A percentile compares a stretch with the other conserved stretches of the same genome.
phyloP scores from a whole-genome alignment of 2,113 vertebrate species.

The Prolemur simus region DNA sequence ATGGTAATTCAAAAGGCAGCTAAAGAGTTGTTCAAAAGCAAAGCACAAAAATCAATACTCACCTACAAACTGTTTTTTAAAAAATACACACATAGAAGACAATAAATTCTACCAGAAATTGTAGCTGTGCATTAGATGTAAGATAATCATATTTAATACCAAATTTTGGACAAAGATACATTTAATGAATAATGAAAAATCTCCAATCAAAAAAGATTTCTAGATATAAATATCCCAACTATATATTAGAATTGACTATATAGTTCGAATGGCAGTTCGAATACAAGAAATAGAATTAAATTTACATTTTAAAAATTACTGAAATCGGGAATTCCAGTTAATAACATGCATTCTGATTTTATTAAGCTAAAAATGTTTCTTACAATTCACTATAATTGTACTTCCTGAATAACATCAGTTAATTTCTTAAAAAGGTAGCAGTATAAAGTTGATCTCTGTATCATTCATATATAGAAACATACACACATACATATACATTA shows the following conservation, averaged over 20 bases:
- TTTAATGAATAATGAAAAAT: constrained; percentile 14
- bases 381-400: not conserved
- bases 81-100: not conserved
- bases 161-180: constrained; percentile 17
- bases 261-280: not conserved
- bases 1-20: not conserved
- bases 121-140: not conserved
- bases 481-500: not conserved
- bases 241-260: not conserved
- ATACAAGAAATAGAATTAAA: not conserved
- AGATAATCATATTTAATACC: not conserved
- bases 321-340: constrained; percentile 23
- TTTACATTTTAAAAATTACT: not conserved
- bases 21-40: not conserved
- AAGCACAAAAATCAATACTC: not conserved
- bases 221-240: not conserved
- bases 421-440: not conserved
- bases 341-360: not conserved
- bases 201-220: not conserved
- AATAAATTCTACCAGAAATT: not conserved
- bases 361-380: not conserved
- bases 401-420: not conserved
- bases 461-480: not conserved
- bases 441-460: not conserved
- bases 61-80: not conserved